Evolutionary conservation across 2,888 invertebrate genomes (phyloP).

Genomic region (Eristalis intricaria): DNA sequence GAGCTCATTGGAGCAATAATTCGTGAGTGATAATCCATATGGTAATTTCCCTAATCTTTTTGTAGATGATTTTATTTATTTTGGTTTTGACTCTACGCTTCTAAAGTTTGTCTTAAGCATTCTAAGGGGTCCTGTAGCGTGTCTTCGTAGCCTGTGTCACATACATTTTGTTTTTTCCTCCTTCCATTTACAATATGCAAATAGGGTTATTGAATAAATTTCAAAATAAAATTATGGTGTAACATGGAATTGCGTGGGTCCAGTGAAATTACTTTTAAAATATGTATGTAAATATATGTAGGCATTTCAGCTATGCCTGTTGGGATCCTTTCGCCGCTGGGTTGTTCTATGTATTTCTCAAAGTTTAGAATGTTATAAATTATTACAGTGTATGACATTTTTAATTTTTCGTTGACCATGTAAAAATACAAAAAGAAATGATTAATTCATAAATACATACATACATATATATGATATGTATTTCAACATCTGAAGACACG

Average conservation of each 20-base stretch:
- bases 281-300: conserved; percentile 20
- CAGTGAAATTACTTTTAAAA: not conserved
- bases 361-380: conserved; percentile 17
- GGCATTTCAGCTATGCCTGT: conserved; percentile 1
- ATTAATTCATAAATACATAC: not conserved
- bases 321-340: conserved; percentile 1
- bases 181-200: conserved; percentile 31
- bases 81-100: conserved; percentile 36
- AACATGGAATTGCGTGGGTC: conserved; percentile 23
- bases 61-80: conserved; percentile 4
- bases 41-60: conserved; percentile 40
- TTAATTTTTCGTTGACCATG: not conserved
- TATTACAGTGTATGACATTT: not conserved
- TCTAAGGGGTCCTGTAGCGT: conserved; percentile 6
- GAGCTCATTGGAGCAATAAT: conserved; percentile 60
- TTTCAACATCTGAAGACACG: not conserved
- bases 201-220: conserved; percentile 47
- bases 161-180: not conserved
- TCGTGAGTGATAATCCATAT: conserved; percentile 65
- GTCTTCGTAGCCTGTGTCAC: not conserved
- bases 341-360: conserved; percentile 13
- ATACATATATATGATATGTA: not conserved
- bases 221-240: conserved; percentile 31
- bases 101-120: conserved; percentile 36
- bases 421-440: not conserved